phyloP scores from a whole-genome alignment of 2,888 invertebrate genomes.

The Chrysopilus asiliformis region DNA sequence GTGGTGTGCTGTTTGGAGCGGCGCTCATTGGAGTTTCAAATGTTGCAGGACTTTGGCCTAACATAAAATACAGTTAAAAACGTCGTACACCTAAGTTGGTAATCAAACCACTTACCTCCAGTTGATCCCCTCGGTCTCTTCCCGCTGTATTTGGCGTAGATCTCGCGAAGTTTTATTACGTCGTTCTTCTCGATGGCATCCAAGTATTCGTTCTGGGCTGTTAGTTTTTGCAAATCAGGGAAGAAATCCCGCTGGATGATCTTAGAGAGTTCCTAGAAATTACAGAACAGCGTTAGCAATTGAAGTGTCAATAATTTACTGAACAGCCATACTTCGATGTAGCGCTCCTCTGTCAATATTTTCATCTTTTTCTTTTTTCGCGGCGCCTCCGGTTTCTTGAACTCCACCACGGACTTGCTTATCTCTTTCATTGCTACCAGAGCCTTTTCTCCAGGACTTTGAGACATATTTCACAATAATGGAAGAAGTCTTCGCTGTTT shows the following conservation, averaged over 20 bases:
- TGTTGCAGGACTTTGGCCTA: conserved; percentile 74
- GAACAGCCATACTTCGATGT: background rate
- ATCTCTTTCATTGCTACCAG: background rate
- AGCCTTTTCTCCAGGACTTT: background rate
- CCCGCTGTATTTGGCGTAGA: conserved; percentile 74
- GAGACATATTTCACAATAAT: background rate
- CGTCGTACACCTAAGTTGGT: background rate
- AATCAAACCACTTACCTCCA: conserved; percentile 6
- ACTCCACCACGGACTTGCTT: background rate
- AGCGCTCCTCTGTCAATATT: background rate
- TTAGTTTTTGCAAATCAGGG: conserved; percentile 84
- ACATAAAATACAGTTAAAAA: background rate
- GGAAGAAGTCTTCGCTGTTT: too few relatives aligned
- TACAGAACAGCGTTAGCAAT: background rate
- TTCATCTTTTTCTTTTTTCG: background rate
- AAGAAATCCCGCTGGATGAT: conserved; percentile 97
- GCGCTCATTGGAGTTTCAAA: conserved; percentile 75
- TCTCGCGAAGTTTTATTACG: conserved; percentile 67
- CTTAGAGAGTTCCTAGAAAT: conserved; percentile 64
- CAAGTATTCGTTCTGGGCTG: conserved; percentile 83
- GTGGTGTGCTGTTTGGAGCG: conserved; percentile 30
- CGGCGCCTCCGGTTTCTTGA: background rate
- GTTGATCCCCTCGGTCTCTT: conserved; percentile 37
- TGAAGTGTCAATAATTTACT: too few relatives aligned
- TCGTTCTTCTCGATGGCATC: conserved; percentile 88